Evolutionary conservation across 2,113 vertebrate genomes (phyloP).

Genomic region (Poecilia latipinna): DNA sequence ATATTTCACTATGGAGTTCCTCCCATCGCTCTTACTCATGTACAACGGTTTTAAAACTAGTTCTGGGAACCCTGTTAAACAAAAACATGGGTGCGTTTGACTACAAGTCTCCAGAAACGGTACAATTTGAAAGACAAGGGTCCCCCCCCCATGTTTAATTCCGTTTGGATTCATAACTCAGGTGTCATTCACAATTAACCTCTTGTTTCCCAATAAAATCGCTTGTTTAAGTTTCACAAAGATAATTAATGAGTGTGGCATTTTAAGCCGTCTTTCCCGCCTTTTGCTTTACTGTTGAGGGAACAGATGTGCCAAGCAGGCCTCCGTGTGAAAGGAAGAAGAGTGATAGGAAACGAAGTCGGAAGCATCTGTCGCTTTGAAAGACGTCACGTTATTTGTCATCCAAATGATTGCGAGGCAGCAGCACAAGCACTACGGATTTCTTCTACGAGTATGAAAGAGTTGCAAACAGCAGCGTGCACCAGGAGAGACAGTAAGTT

Average conservation of each 20-base stretch:
- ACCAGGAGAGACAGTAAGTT: not conserved
- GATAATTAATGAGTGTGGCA: slow-evolving; percentile 64
- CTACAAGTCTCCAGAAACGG: not conserved
- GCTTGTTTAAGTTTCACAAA: slow-evolving; percentile 42
- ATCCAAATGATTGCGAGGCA: slow-evolving; percentile 48
- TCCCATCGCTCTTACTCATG: too few relatives aligned
- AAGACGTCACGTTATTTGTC: slow-evolving; percentile 43
- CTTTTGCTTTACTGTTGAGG: slow-evolving; percentile 43
- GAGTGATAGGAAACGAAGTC: slow-evolving; percentile 62
- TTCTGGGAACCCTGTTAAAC: not conserved
- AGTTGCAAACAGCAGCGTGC: slow-evolving; percentile 22
- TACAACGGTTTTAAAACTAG: not conserved
- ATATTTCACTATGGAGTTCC: not conserved
- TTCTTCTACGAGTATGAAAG: slow-evolving; percentile 45
- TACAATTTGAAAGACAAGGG: too few relatives aligned
- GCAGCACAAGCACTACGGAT: slow-evolving; percentile 23
- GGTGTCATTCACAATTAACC: slow-evolving; percentile 34
- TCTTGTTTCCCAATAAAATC: slow-evolving; percentile 41
- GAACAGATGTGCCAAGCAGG: slow-evolving; percentile 59
- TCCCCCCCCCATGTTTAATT: not conserved
- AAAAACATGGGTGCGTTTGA: not conserved
- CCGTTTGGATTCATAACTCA: not conserved
- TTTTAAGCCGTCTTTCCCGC: slow-evolving; percentile 66
- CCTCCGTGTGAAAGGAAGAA: slow-evolving; percentile 42
- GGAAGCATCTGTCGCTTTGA: slow-evolving; percentile 65